Percentiles rank a stretch among this genome's conserved stretches.
These are phyloP conservation scores for Nesidiocoris tenuis DNA, from an alignment of 2,888 invertebrate genomes.

Conservation along the genomic window DNA sequence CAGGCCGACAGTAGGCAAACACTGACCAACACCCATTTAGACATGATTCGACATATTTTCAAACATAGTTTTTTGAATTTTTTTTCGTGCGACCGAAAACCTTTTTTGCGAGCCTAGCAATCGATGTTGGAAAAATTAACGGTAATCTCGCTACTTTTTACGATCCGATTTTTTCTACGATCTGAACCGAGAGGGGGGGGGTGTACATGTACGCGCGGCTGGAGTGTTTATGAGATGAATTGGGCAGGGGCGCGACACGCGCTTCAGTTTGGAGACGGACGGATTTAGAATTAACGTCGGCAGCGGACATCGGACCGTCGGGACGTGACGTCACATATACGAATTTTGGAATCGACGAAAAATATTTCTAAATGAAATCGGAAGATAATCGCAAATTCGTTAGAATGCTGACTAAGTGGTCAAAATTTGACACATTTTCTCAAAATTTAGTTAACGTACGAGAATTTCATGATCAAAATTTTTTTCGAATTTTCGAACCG, in stretches of 20 bases:
- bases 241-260: not conserved
- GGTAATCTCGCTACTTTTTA: too few species aligned
- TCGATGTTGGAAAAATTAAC: not conserved
- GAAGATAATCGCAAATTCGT: not conserved
- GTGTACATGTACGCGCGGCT: not conserved
- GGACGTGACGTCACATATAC: not conserved
- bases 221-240: not conserved
- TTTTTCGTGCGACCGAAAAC: too few species aligned
- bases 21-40: slow-evolving; percentile 29
- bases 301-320: not conserved
- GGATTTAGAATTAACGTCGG: not conserved
- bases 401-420: not conserved
- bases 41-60: slow-evolving; percentile 4
- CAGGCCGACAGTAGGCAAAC: slow-evolving; percentile 23
- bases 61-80: not conserved
- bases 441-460: too few species aligned
- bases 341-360: too few species aligned
- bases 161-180: too few species aligned
- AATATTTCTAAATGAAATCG: not conserved
- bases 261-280: not conserved
- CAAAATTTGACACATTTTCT: too few species aligned
- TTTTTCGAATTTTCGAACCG: too few species aligned
- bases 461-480: too few species aligned
- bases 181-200: too few species aligned
- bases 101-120: too few species aligned